Conservation (phyloP, 2,888 invertebrate species). For the Ophioninae sp. region DNA sequence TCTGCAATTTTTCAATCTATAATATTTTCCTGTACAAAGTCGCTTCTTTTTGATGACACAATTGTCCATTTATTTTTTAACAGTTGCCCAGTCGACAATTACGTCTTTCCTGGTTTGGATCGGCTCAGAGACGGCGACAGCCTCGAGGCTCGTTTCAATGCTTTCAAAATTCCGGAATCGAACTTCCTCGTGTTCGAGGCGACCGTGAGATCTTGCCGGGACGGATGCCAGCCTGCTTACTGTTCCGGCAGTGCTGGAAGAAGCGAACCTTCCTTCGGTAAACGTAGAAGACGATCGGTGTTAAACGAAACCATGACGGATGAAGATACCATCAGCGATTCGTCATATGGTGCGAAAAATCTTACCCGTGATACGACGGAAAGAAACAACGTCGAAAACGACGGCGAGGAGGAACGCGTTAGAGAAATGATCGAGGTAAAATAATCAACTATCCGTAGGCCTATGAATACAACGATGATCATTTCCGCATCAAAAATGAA, state of each 20-base stretch:
- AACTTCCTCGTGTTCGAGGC: slow-evolving; percentile 97
- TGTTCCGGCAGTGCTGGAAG: slow-evolving; percentile 90
- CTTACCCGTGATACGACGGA: slow-evolving; percentile 73
- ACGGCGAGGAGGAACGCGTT: slow-evolving; percentile 87
- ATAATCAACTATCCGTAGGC: neutral
- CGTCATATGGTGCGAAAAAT: slow-evolving; percentile 69
- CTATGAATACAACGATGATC: neutral
- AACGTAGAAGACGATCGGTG: slow-evolving; percentile 85
- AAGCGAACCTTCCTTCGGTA: slow-evolving; percentile 91
- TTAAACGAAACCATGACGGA: slow-evolving; percentile 77
- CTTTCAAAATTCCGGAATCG: slow-evolving; percentile 96
- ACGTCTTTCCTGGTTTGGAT: slow-evolving; percentile 95
- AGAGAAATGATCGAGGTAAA: slow-evolving; percentile 93
- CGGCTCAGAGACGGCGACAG: slow-evolving; percentile 93
- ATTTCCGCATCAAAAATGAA: neutral
- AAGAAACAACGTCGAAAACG: slow-evolving; percentile 78
- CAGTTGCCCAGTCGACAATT: slow-evolving; percentile 95
- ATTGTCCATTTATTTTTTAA: slow-evolving; percentile 53
- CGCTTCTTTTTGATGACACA: neutral
- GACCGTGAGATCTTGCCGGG: slow-evolving; percentile 93
- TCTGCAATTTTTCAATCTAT: too few relatives aligned
- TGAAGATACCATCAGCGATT: slow-evolving; percentile 65
- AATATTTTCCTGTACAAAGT: neutral
- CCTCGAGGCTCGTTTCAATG: slow-evolving; percentile 94
- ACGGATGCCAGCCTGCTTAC: slow-evolving; percentile 95